A percentile compares a stretch with the other conserved stretches of the same genome.
Conservation (phyloP, 2,888 invertebrate species). For the Tryphoninae sp. region DNA sequence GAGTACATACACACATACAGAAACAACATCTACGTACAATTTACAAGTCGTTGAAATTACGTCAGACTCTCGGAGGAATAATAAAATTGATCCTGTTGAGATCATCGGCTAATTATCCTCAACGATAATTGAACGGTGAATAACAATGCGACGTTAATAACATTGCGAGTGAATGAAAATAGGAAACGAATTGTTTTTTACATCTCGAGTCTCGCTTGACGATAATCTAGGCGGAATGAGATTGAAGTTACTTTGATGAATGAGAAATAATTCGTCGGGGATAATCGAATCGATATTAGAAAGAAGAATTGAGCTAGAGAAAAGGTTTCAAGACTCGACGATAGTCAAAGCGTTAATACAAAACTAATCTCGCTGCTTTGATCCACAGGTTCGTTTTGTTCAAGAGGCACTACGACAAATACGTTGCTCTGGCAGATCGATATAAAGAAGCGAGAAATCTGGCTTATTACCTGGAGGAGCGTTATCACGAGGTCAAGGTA, state of each 20-base stretch:
- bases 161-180: neutral
- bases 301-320: neutral
- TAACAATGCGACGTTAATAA: neutral
- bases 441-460: constrained; percentile 85
- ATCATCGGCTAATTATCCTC: constrained; percentile 9
- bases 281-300: neutral
- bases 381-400: constrained; percentile 84
- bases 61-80: constrained; percentile 47
- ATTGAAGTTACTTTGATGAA: too few relatives aligned
- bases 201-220: neutral
- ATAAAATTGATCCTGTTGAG: constrained; percentile 56
- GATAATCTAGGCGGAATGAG: neutral
- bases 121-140: neutral
- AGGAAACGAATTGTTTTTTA: neutral
- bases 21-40: constrained; percentile 3
- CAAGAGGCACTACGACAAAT: constrained; percentile 86
- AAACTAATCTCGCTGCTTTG: constrained; percentile 49
- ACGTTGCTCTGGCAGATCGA: constrained; percentile 84
- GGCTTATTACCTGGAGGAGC: constrained; percentile 85
- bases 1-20: constrained; percentile 24
- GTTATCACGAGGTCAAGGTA: constrained; percentile 86
- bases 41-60: constrained; percentile 22
- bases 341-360: neutral
- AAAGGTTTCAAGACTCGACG: neutral
- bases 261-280: too few relatives aligned